Base-by-base conservation (phyloP, 2,113 vertebrate species). In the Canis aureus region DNA sequence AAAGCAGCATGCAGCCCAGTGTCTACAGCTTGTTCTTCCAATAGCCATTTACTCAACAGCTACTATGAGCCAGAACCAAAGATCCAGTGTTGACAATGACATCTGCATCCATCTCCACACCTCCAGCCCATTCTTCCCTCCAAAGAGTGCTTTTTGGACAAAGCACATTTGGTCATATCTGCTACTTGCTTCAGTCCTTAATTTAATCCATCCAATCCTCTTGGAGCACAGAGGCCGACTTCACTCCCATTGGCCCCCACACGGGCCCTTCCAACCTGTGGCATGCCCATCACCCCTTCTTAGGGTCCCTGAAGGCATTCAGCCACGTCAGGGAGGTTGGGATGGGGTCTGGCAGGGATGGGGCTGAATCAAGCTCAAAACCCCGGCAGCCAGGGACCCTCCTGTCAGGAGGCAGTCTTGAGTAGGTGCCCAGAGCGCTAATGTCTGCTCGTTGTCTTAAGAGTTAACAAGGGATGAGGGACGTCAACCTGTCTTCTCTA, bases 31-130 rank as follows among this genome's bases (percentile, higher is more conserved):
- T 17, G 13, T 23, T 29, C 78, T 11, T 49, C 69, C 66, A 55
- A 25, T 6, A 8, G 11, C 38, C 1, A 0, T 3, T 6, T 71
- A 12, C 76, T 60, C 9, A 22, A 11, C 78, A 25, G 2, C 84
- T 15, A 2, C 29, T 4, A 2, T 0, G 25, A n/a, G 79, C 62
- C 0, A 17, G 35, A 79, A 35, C 79, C 25, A 8, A 19, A 17
- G 76, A 8, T 0, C n/a, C 2, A 0, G 20, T 0, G 5, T 0
- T 3, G 43, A n/a, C 35, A 20, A 25, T 12, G 55, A 25, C 27
- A 10, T 1, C 17, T 1, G 0, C 2, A 0, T 20, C 84, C 32
- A 5, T 60, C 35, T 20, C 16, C 2, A 3, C 9, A 29, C 8
- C 15, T 19, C 76, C 49, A 25, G 64, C 73, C 73, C 23, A 1